A percentile compares a stretch with the other conserved stretches of the same genome.
Evolutionary conservation across 2,113 vertebrate species (phyloP).

Genomic region (Motacilla alba): DNA sequence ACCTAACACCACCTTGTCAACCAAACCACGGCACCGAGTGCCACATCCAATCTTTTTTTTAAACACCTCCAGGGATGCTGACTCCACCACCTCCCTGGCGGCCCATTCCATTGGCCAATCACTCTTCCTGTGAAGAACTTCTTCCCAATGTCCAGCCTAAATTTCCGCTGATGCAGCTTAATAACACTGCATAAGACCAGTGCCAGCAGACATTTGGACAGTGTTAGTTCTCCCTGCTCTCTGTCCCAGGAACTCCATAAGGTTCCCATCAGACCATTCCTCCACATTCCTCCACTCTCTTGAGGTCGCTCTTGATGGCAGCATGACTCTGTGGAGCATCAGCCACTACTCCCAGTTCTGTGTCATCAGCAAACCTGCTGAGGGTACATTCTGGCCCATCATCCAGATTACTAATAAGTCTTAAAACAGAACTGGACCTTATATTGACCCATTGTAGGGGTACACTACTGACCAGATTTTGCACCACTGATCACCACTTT

Average conservation of each 20-base stretch:
- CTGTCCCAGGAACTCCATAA: background rate
- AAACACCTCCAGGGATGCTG: background rate
- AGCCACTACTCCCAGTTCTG: background rate
- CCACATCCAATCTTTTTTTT: background rate
- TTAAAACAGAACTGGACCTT: background rate
- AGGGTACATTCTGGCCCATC: background rate
- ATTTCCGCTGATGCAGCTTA: background rate
- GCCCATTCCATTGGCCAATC: background rate
- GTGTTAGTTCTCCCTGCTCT: background rate
- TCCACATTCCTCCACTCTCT: background rate
- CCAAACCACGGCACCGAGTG: background rate
- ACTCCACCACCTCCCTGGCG: background rate
- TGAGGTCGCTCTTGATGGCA: background rate
- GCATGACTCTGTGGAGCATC: background rate
- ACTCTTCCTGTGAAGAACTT: background rate
- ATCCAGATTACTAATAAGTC: background rate
- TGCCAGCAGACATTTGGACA: background rate
- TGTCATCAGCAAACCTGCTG: background rate
- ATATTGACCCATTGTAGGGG: background rate
- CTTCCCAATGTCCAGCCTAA: background rate
- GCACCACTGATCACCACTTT: background rate
- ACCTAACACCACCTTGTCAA: background rate
- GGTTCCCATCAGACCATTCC: background rate
- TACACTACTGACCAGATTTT: background rate
- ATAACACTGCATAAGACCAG: background rate